Base-by-base conservation (phyloP, 2,797 vertebrate genomes). In the Coregonus suidteri region DNA sequence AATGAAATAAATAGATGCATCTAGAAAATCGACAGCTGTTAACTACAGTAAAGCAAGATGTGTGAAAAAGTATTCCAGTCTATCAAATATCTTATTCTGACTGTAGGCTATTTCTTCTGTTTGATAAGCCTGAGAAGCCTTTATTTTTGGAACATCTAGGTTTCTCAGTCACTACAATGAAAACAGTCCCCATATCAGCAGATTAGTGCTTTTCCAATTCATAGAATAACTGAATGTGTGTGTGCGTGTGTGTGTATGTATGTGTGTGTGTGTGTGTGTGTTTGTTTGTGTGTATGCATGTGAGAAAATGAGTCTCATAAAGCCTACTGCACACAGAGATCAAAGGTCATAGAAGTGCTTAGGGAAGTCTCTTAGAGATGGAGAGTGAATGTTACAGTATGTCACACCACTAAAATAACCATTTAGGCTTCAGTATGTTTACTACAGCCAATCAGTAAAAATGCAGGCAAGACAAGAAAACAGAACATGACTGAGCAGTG, bases 1-100 rank as follows among this genome's bases (percentile, higher is more conserved):
- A 92, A 92, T 91, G 81, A 92, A 94, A 93, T 25, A 37, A 16
- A 90, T 88, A 90, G 85, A 89, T 74, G 75, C 79, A 81, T 83
- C 52, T 89, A 89, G 89, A 88, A 90, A 88, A 93, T 37, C 56
- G 54, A 54, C 5, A 72, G 69, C 73, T 68, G 67, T 71, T 54
- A 59, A 64, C 71, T 30, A 72, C 53, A n/a, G 4, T 54, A 67
- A 30, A 67, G 25, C 65, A 82, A 69, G 35, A 18, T 70, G 70
- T 53, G 6, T 25, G 69, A 79, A 47, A 75, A 68, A 64, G 20
- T 77, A 56, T 41, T 37, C 6, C 37, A 73, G 47, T 68, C 65
- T 67, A 34, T 20, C 31, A 67, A 67, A 67, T 67, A 31, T 67
- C 25, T 16, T 16, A 67, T 16, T 34, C n/a, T 31, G 65, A 67